These are phyloP conservation scores for Platyura marginata DNA, from an alignment of 1,140 invertebrate genomes.

Conservation along the genomic window DNA sequence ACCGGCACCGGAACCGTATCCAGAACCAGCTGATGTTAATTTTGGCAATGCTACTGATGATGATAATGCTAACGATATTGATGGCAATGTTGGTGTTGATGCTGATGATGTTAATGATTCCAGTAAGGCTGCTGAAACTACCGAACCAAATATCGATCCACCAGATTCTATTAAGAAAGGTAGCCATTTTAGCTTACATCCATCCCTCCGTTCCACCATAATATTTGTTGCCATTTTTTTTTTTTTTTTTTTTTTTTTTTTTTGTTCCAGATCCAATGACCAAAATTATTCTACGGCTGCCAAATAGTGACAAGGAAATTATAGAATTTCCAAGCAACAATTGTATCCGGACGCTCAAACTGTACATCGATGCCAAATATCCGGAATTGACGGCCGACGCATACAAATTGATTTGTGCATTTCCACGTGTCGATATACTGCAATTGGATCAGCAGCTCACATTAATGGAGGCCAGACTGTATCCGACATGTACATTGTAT, in stretches of 20 bases:
- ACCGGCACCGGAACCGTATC: neutral
- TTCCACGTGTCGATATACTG: conserved; percentile 15
- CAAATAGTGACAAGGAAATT: conserved; percentile 19
- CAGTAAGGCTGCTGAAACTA: neutral
- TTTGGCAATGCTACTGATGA: conserved; percentile 1
- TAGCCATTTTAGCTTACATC: neutral
- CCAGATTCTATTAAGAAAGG: conserved; percentile 7
- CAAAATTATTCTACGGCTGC: conserved; percentile 14
- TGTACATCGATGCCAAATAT: conserved; percentile 19
- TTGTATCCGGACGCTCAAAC: conserved; percentile 13
- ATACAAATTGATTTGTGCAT: conserved; percentile 21
- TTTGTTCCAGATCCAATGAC: conserved; percentile 11
- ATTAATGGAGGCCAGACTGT: conserved; percentile 18
- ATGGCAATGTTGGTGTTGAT: neutral
- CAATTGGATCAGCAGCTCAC: conserved; percentile 13
- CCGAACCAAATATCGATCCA: conserved; percentile 2
- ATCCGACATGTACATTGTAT: conserved; percentile 22
- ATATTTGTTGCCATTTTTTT: neutral
- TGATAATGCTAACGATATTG: neutral
- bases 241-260: neutral
- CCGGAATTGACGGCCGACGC: conserved; percentile 13
- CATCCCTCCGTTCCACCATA: no score
- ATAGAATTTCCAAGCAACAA: conserved; percentile 22
- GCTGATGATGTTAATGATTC: neutral
- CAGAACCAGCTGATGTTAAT: neutral